phyloP scores from a whole-genome alignment of 2,113 vertebrate genomes.

The Cromileptes altivelis region DNA sequence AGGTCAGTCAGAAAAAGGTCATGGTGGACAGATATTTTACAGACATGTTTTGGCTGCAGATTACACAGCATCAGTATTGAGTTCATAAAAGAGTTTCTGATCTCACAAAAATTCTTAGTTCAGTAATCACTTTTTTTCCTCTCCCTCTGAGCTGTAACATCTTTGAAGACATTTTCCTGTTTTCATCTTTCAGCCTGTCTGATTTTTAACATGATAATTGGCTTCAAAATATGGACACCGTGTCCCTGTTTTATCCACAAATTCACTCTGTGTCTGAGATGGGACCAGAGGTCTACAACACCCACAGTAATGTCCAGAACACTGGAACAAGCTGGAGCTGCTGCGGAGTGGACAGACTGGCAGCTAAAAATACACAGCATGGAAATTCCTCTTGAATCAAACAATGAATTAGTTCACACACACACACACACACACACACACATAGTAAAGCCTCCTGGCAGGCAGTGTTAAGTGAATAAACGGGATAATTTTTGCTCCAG shows the following conservation, averaged over 20 bases:
- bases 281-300: conserved; percentile 4
- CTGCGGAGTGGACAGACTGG: conserved; percentile 47
- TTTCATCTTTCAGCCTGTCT: background rate
- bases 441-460: conserved; percentile 51
- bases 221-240: background rate
- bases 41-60: background rate
- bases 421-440: conserved; percentile 16
- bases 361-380: conserved; percentile 63
- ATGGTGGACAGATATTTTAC: background rate
- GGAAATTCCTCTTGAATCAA: conserved; percentile 68
- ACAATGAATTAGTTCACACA: conserved; percentile 60
- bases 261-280: conserved; percentile 4
- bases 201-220: conserved; percentile 2
- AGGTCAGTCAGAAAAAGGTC: conserved; percentile 40
- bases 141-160: background rate
- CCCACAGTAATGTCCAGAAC: conserved; percentile 31
- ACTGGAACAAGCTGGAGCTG: conserved; percentile 34
- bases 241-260: conserved; percentile 16
- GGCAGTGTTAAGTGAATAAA: conserved; percentile 66
- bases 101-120: background rate
- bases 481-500: conserved; percentile 55
- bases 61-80: conserved; percentile 6
- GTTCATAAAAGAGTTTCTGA: background rate
- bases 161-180: background rate
- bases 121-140: background rate